Base-by-base conservation (phyloP, 2,888 invertebrate genomes). In the Netelia virgata region DNA sequence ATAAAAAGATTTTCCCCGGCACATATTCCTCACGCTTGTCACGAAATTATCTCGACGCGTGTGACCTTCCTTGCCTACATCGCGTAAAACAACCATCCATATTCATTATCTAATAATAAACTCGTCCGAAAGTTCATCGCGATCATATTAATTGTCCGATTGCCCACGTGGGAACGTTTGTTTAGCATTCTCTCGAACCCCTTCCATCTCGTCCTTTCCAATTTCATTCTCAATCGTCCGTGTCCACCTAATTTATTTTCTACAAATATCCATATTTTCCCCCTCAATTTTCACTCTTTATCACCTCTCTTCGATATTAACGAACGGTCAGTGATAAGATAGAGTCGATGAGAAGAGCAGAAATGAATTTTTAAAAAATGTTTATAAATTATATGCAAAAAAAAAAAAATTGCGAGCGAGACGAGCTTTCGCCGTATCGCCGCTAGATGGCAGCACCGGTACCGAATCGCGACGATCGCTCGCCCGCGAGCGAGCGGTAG, bases 401-500 rank as follows among this genome's bases (percentile, higher is more conserved):
- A 36, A 6, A 36, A 0, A 6, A 5, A 6, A 6, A 6, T 5
- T 36, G 5, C 5, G 36, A 36, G 8, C 6, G 36, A 5, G 5
- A 6, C 36, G 8, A 36, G 36, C 36, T 36, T 36, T 6, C 6
- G 6, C 6, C 1, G 8, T 1, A 0, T 36, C 6, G 36, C 59
- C 73, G 69, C 50, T 23, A 84, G 84, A 84, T 82, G 82, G 84
- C 84, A 78, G 78, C 74, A 64, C 75, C 28, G n/a, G 53, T 53
- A 53, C 59, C 57, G 70, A 70, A 64, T 68, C 43, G 36, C 43
- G 9, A 59, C 72, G 3, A 50, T 23, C 59, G 14, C 36, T 14
- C 11, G 63, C 0, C 72, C 50, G 28, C 1, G 36, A 36, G 28
- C 1, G 0, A 18, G 18, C 8, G 8, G 8, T 61, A 23, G 18